Conservation (phyloP, 2,797 vertebrate genomes). For the Pipistrellus nathusii region DNA sequence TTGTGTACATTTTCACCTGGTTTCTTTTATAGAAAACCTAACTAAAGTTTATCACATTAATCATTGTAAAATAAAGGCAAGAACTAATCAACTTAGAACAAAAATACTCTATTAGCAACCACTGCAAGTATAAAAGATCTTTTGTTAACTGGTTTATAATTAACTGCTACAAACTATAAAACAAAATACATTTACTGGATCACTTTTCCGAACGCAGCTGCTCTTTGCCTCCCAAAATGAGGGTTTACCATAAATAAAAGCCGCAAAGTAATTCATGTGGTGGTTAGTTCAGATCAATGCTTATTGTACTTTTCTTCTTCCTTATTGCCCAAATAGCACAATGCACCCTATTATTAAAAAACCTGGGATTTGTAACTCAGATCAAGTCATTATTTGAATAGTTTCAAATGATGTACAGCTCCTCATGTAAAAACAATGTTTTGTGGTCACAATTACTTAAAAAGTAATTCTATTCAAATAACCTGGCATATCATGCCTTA, state of each 20-base stretch:
- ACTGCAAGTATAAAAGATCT: neutral
- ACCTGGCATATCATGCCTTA: neutral
- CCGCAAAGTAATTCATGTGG: neutral
- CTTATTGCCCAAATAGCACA: no score
- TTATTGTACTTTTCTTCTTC: neutral
- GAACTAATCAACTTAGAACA: neutral
- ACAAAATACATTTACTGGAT: constrained; percentile 49
- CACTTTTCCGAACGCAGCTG: constrained; percentile 45
- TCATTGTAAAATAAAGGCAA: constrained; percentile 49
- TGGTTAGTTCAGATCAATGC: neutral
- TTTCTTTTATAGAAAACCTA: neutral
- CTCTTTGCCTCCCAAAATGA: constrained; percentile 32
- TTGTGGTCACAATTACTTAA: neutral
- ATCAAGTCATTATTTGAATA: neutral
- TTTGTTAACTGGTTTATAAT: neutral
- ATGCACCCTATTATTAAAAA: rapidly evolving
- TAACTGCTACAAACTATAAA: constrained; percentile 26
- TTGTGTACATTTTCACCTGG: neutral
- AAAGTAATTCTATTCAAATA: neutral
- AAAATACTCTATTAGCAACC: constrained; percentile 22
- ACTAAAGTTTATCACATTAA: neutral
- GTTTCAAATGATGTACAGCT: constrained; percentile 5
- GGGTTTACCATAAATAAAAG: neutral
- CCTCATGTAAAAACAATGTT: constrained; percentile 34
- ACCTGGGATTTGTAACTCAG: neutral